A percentile compares a stretch with the other conserved stretches of the same genome.
Conservation (phyloP, 2,113 vertebrate genomes). For the Hyperoodon ampullatus region DNA sequence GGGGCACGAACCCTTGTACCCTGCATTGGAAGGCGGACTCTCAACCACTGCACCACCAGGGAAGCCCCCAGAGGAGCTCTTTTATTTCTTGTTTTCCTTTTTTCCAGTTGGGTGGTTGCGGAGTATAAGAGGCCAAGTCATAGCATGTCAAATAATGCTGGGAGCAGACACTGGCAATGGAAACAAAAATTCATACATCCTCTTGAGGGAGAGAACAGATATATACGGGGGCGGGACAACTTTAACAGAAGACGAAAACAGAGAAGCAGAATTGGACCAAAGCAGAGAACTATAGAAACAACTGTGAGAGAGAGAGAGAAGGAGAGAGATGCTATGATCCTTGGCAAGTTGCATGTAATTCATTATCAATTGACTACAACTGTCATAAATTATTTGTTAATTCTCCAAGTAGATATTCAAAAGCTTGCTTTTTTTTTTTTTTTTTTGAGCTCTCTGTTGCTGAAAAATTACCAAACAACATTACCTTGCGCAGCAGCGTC, state of each 20-base stretch:
- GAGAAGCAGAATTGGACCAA: neutral
- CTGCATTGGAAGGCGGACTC: too few relatives aligned
- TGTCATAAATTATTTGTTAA: constrained; percentile 7
- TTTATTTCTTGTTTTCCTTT: neutral
- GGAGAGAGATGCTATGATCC: neutral
- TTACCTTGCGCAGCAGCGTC: constrained; percentile 91
- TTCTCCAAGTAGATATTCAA: neutral
- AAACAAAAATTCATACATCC: constrained; percentile 30
- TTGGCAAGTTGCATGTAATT: neutral
- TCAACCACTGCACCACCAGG: too few relatives aligned
- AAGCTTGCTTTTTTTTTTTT: neutral
- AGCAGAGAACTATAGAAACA: neutral
- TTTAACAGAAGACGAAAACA: neutral
- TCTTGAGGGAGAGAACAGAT: neutral
- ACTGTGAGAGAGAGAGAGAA: neutral
- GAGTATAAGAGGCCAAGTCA: neutral
- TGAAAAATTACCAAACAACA: neutral
- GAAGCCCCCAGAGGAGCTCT: neutral
- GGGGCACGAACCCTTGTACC: too few relatives aligned
- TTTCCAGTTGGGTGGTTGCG: neutral
- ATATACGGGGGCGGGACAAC: neutral
- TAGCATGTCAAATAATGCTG: neutral
- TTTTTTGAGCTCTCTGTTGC: neutral
- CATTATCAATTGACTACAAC: neutral
- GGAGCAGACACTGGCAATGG: neutral